Percentiles rank a stretch among this genome's conserved stretches.
Conservation (phyloP, 2,888 invertebrate genomes). For the Chloroclysta siterata region DNA sequence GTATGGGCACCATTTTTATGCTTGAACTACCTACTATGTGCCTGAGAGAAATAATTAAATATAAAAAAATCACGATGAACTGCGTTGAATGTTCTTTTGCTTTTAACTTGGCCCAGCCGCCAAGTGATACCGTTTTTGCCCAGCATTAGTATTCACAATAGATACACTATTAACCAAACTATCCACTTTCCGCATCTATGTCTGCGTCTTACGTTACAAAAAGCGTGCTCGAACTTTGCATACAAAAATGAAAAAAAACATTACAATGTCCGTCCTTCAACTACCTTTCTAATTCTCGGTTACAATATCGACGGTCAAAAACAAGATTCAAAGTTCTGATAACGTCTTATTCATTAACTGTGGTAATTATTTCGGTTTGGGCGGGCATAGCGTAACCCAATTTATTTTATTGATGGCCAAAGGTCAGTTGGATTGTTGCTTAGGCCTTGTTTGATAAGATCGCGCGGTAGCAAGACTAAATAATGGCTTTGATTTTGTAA, state of each 20-base stretch:
- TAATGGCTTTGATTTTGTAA: constrained; percentile 32
- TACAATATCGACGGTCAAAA: constrained; percentile 51
- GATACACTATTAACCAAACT: constrained; percentile 55
- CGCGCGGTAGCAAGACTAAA: constrained; percentile 37
- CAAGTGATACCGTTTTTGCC: constrained; percentile 72
- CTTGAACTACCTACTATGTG: too few relatives aligned
- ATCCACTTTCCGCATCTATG: constrained; percentile 62
- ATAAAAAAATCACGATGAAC: background rate
- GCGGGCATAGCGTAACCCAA: constrained; percentile 42
- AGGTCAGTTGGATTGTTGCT: constrained; percentile 44
- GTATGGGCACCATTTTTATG: too few relatives aligned
- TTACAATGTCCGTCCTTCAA: constrained; percentile 53
- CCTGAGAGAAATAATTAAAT: too few relatives aligned
- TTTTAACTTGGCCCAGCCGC: constrained; percentile 51
- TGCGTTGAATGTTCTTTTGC: background rate
- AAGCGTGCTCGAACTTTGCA: constrained; percentile 46
- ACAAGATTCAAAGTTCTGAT: constrained; percentile 53
- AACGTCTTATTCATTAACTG: constrained; percentile 58
- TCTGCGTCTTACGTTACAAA: constrained; percentile 48
- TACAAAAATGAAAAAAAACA: constrained; percentile 29
- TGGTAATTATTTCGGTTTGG: constrained; percentile 55
- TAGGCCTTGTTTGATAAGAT: constrained; percentile 42
- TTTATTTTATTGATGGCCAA: constrained; percentile 46
- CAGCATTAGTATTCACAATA: constrained; percentile 67
- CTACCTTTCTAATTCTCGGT: constrained; percentile 58